Evolutionary conservation across 2,797 vertebrate species (phyloP), one percentile per base, ranked within the genome.

Genomic region (Xenopus petersii): DNA sequence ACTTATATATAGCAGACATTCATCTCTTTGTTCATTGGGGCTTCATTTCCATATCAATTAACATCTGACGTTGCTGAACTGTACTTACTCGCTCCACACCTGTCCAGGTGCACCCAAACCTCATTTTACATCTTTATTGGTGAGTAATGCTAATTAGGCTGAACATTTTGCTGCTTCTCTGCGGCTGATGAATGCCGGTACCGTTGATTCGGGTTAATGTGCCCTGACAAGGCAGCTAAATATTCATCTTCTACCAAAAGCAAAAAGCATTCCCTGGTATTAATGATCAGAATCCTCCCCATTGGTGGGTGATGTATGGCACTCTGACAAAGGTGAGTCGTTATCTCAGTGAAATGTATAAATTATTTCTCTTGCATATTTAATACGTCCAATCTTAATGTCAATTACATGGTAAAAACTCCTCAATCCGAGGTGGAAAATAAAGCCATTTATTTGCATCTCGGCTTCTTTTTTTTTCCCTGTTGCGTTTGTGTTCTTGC

Each of bases 171-270:
- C n/a, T 58, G 8, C 17, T 17, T 63, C 15, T 63, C 30, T 16
- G 61, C 30, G 30, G 2, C 15, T 33, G 61, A 36, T 63, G 61
- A 63, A 63, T 36, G 26, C 61, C 30, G 13, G 6, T 33, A 10
- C 4, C 11, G n/a, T 17, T 24, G 59, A 61, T 30, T 63, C 30
- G 12, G 61, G 61, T 63, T 33, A 63, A 33, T 63, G 61, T 36
- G 11, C 61, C 61, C 30, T 63, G 61, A 36, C 59, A 61, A 24
- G 59, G 17, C 11, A 16, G 30, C 21, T 24, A 13, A 61, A 61
- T 24, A 61, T 61, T 30, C 59, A 61, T 61, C 59, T 61, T 24
- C 59, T 61, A 11, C 24, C 59, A 61, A 61, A 61, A 10, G 8
- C 55, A 51, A 30, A 30, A 30, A 30, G 2, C 55, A 51, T 51